Evolutionary conservation across 2,888 invertebrate species (phyloP).

Genomic region (Tillus elongatus): DNA sequence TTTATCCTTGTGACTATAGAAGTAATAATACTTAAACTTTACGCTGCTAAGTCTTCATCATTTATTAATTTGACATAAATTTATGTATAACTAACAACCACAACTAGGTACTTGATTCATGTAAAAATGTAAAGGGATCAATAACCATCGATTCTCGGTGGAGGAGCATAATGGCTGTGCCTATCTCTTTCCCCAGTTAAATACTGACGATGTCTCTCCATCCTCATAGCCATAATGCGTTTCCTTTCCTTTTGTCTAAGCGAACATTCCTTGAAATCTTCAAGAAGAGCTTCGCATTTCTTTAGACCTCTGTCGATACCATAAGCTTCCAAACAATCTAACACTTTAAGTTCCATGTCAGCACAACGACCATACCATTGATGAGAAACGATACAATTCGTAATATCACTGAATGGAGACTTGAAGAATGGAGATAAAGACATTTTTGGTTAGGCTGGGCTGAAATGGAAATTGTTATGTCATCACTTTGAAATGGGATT

Average conservation of each 20-base stretch:
- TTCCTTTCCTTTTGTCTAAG: conserved; percentile 49
- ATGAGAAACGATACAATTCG: conserved; percentile 54
- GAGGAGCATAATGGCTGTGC: conserved; percentile 46
- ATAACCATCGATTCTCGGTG: conserved; percentile 52
- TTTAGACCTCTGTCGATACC: conserved; percentile 54
- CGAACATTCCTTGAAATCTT: conserved; percentile 65
- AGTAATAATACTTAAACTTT: too few relatives aligned
- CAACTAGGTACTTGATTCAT: not conserved
- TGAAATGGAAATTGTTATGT: too few relatives aligned
- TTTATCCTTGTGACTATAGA: too few relatives aligned
- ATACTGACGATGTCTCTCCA: conserved; percentile 54
- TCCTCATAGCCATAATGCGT: conserved; percentile 54
- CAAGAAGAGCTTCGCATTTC: conserved; percentile 55
- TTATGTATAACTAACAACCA: too few relatives aligned
- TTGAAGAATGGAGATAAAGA: conserved; percentile 57
- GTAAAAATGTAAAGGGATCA: too few relatives aligned
- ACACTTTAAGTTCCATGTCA: conserved; percentile 57
- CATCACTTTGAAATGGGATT: too few relatives aligned
- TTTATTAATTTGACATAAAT: too few relatives aligned
- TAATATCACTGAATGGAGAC: conserved; percentile 63
- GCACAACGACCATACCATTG: conserved; percentile 59
- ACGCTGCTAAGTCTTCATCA: too few relatives aligned
- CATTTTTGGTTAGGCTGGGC: too few relatives aligned
- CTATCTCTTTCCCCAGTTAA: conserved; percentile 48
- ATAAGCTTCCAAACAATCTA: conserved; percentile 75